These are phyloP conservation scores for Perithous albicinctus DNA, from an alignment of 2,888 invertebrate genomes.

Conservation along the genomic window DNA sequence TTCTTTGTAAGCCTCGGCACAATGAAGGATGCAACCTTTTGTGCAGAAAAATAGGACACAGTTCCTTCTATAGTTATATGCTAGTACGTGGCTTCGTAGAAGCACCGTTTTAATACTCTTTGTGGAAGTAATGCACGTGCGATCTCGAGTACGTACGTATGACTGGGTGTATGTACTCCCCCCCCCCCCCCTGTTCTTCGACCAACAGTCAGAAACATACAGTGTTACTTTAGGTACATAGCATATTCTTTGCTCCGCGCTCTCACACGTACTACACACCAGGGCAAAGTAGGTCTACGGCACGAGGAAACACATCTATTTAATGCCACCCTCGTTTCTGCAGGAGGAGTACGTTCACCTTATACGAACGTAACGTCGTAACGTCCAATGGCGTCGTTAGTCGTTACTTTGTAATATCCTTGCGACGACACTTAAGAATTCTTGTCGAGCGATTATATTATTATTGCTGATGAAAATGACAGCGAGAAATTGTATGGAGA, in stretches of 20 bases:
- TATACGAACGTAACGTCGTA: constrained; percentile 34
- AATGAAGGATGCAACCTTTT: constrained; percentile 76
- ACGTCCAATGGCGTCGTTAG: constrained; percentile 35
- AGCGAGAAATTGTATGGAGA: background rate
- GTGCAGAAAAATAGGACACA: constrained; percentile 75
- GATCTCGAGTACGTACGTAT: constrained; percentile 68
- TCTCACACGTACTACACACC: constrained; percentile 9
- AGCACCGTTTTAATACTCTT: constrained; percentile 74
- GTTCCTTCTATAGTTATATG: constrained; percentile 61
- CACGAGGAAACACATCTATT: constrained; percentile 48
- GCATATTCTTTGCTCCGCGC: constrained; percentile 27
- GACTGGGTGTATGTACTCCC: constrained; percentile 16
- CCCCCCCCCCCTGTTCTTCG: constrained; percentile 21
- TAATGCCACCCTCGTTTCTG: constrained; percentile 39
- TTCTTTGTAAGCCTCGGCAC: constrained; percentile 73
- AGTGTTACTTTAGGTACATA: constrained; percentile 12
- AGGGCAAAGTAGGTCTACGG: constrained; percentile 52
- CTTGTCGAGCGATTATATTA: constrained; percentile 29
- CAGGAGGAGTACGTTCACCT: constrained; percentile 13
- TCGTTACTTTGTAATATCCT: constrained; percentile 43
- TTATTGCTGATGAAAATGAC: constrained; percentile 11
- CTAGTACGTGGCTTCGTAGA: constrained; percentile 55
- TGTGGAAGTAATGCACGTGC: constrained; percentile 74
- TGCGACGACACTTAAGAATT: constrained; percentile 13
- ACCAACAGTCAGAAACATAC: constrained; percentile 33